Evolutionary conservation across 2,113 vertebrate species (phyloP).

Genomic region (Trogon surrucura): DNA sequence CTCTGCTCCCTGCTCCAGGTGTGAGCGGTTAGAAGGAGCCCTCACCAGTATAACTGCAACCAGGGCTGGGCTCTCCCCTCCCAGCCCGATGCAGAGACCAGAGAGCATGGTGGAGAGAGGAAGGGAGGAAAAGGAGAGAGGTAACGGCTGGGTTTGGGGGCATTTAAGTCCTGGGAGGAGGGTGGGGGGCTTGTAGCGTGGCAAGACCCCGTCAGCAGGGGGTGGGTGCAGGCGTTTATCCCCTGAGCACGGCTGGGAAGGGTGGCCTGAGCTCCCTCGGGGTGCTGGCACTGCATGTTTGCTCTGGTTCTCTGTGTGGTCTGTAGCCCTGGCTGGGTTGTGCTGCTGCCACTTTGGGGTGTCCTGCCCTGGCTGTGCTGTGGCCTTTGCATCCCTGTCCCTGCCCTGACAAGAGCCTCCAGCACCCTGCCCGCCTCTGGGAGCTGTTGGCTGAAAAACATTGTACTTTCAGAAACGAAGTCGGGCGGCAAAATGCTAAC

Average conservation of each 20-base stretch:
- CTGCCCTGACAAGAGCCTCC: neutral
- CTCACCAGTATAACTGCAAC: neutral
- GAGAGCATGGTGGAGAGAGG: neutral
- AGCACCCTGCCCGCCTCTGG: neutral
- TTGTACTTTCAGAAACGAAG: too few relatives aligned
- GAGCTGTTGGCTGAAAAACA: rapidly evolving
- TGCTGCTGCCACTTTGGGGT: neutral
- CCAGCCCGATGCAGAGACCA: rapidly evolving
- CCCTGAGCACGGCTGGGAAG: rapidly evolving
- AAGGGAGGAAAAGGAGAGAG: neutral
- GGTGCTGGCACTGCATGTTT: rapidly evolving
- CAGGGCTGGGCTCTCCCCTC: neutral
- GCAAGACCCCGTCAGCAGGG: neutral
- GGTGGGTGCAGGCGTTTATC: neutral
- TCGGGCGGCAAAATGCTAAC: neutral
- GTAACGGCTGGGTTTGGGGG: neutral
- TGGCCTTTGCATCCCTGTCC: neutral
- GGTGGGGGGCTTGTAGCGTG: neutral
- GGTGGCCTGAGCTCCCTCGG: rapidly evolving
- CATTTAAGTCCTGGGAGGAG: rapidly evolving
- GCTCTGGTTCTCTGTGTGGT: neutral
- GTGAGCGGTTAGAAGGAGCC: neutral
- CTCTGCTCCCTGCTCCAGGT: neutral
- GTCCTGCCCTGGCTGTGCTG: neutral
- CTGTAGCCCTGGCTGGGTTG: neutral